Base-by-base conservation (phyloP, 2,888 invertebrate species). In the Ethmia dodecea region DNA sequence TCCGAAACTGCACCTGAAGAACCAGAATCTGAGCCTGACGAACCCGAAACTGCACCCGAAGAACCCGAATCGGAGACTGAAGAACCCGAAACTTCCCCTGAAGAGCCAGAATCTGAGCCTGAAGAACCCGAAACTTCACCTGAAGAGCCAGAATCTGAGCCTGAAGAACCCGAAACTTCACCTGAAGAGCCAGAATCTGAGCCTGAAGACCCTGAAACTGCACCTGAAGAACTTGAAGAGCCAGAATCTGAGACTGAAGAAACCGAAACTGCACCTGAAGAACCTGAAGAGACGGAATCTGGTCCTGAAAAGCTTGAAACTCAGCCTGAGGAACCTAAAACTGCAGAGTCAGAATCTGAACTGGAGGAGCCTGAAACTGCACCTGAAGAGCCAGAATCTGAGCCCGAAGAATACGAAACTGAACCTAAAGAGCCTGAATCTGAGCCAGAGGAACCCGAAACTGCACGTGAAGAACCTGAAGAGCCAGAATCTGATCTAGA, bases 141-240 rank as follows among this genome's bases (percentile, higher is more conserved):
- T 18, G 18, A 64, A 75, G 79, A 87, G 46, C 62, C 80, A 0
- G 68, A 60, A 26, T 64, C 68, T 0, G 74, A 87, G 45, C 60
- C 74, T 0, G 63, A 70, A 34, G n/a, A n/a, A n/a, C 52, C 64
- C 3, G 49, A 53, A 31, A n/a, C n/a, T n/a, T n/a, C n/a, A n/a
- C 13, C 60, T 42, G 43, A 60, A 47, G 67, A 79, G 47, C 63
- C 83, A 1, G 60, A 69, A 47, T 60, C 76, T 20, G 66, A 78
- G 44, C 65, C 77, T 0, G 71, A 78, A 44, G 79, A 87, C 37
- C 65, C 80, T 0, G 56, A 55, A 45, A 47, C 64, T n/a, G 52
- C 58, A 38, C 52, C 68, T 2, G 56, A 65, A 32, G 54, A 67
- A 0, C 58, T 70, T 22, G 52, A 74, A 0, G 66, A 72, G 37